A percentile compares a stretch with the other conserved stretches of the same genome.
Evolutionary conservation across 1,140 invertebrate species (phyloP).

Genomic region (Eriosoma lanigerum): DNA sequence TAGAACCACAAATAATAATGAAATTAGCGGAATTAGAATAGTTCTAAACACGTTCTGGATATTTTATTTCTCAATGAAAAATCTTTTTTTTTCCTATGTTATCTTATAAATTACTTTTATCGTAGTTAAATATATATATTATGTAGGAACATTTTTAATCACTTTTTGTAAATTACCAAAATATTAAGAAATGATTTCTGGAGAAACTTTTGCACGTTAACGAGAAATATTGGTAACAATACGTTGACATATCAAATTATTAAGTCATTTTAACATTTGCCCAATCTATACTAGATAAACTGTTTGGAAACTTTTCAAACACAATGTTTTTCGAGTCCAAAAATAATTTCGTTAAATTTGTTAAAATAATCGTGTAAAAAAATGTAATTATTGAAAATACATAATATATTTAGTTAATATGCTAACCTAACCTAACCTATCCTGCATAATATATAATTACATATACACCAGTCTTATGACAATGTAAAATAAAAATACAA

Average conservation of each 20-base stretch:
- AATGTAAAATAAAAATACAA: no score
- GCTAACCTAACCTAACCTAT: no score
- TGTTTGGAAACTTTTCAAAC: background rate
- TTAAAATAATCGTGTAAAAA: background rate
- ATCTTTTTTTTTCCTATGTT: background rate
- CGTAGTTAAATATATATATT: background rate
- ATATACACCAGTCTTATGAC: no score
- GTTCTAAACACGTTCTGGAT: background rate
- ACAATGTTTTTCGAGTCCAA: background rate
- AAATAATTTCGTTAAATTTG: background rate
- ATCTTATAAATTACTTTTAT: background rate
- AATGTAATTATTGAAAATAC: no score
- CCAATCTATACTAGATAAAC: background rate
- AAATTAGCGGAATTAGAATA: background rate
- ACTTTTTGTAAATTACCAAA: conserved; percentile 5
- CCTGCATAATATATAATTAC: no score
- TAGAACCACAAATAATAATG: conserved; percentile 8
- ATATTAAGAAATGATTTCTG: background rate
- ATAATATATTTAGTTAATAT: no score
- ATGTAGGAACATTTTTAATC: background rate
- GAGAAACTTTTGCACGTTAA: background rate
- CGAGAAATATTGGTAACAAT: background rate
- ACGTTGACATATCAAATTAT: background rate
- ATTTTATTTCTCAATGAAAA: background rate
- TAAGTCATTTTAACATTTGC: background rate